phyloP scores from a whole-genome alignment of 2,797 vertebrate genomes.

The Cetoscarus ocellatus region DNA sequence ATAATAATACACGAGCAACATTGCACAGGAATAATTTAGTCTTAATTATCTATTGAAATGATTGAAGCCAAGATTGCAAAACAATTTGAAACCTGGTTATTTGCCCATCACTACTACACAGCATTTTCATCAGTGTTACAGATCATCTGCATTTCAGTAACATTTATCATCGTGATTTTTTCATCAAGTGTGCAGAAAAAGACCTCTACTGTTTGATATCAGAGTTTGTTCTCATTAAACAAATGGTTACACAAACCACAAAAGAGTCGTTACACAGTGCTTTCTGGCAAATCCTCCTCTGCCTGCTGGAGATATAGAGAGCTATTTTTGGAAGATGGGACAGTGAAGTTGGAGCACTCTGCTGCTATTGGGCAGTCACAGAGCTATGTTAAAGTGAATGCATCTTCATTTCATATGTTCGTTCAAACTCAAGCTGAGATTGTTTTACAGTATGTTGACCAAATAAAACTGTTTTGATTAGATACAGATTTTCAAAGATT shows the following conservation, averaged over 20 bases:
- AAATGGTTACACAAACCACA: slow-evolving; percentile 7
- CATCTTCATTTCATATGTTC: neutral
- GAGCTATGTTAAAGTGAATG: neutral
- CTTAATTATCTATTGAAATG: too few species aligned
- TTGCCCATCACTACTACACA: neutral
- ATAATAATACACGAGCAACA: too few species aligned
- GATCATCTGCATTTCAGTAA: neutral
- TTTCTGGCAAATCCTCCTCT: slow-evolving; percentile 30
- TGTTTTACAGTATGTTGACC: neutral
- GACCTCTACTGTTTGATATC: neutral
- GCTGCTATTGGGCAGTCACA: neutral
- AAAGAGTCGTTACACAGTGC: slow-evolving; percentile 14
- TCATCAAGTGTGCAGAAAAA: neutral
- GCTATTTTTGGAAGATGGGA: slow-evolving; percentile 34
- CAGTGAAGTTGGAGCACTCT: neutral
- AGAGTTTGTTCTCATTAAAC: neutral
- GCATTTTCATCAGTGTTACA: neutral
- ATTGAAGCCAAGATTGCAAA: too few species aligned
- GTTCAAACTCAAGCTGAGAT: neutral
- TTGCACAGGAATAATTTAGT: too few species aligned
- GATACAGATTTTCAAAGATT: neutral
- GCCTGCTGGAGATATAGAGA: neutral
- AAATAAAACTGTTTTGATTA: neutral
- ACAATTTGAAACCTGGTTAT: too few species aligned
- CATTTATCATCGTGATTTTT: neutral